phyloP scores from a whole-genome alignment of 2,797 vertebrate genomes.

The Rhinogobio ventralis region DNA sequence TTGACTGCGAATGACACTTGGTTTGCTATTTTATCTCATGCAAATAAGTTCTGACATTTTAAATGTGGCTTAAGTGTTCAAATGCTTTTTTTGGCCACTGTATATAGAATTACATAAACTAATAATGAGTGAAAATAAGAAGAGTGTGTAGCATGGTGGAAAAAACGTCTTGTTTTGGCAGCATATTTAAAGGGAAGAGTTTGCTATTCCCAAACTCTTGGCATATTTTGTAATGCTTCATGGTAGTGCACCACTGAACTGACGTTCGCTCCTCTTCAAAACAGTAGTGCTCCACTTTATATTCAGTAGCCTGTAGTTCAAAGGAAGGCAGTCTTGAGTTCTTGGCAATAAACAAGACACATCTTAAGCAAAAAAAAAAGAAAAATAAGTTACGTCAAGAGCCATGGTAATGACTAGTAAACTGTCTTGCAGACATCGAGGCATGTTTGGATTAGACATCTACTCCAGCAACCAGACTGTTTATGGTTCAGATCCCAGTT shows the following conservation, averaged over 20 bases:
- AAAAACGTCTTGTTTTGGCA: background rate
- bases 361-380: background rate
- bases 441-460: background rate
- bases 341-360: slow-evolving; percentile 26
- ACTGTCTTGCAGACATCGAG: slow-evolving; percentile 19
- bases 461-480: background rate
- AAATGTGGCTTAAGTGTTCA: background rate
- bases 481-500: slow-evolving; percentile 23
- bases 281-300: slow-evolving; percentile 21
- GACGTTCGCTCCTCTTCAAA: background rate
- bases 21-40: background rate
- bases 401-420: slow-evolving; percentile 34
- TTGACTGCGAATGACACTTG: background rate
- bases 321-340: background rate
- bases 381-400: background rate
- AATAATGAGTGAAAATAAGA: slow-evolving; percentile 3
- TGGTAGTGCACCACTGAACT: slow-evolving; percentile 12
- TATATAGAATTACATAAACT: background rate
- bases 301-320: slow-evolving; percentile 30
- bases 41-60: background rate
- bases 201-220: slow-evolving; percentile 10
- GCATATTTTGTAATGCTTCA: slow-evolving; percentile 17
- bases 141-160: background rate
- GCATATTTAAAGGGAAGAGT: background rate
- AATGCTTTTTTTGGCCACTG: background rate